Percentiles rank a stretch among this genome's conserved stretches.
Conservation (phyloP, 2,113 vertebrate species). For the Austrofundulus limnaeus region DNA sequence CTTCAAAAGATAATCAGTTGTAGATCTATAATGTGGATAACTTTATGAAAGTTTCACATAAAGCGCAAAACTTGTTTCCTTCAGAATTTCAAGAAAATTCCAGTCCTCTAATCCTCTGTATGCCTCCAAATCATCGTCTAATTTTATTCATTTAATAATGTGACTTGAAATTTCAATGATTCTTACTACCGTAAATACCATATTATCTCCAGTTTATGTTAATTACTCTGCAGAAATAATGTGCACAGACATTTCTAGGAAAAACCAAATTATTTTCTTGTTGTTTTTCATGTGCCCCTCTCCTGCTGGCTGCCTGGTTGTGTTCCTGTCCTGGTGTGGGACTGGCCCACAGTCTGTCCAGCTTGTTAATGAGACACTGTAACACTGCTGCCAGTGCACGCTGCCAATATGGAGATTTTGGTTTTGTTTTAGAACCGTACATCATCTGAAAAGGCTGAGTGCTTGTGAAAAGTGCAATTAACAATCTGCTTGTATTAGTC, state of each 20-base stretch:
- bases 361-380: conserved; percentile 31
- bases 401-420: conserved; percentile 10
- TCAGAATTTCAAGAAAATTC: neutral
- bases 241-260: conserved; percentile 10
- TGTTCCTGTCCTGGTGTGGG: conserved; percentile 9
- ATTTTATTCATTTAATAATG: conserved; percentile 28
- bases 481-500: neutral
- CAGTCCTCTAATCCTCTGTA: conserved; percentile 25
- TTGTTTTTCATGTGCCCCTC: neutral
- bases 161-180: conserved; percentile 39
- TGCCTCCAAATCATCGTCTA: conserved; percentile 40
- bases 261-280: neutral
- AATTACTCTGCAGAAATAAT: conserved; percentile 63
- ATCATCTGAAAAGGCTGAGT: conserved; percentile 29
- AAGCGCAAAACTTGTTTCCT: neutral
- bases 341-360: conserved; percentile 15
- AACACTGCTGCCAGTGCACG: neutral
- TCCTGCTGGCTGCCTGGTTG: conserved; percentile 7
- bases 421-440: conserved; percentile 23
- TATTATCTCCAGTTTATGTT: conserved; percentile 65
- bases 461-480: conserved; percentile 18
- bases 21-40: no score
- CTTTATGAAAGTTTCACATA: no score
- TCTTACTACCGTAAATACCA: conserved; percentile 52
- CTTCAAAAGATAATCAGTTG: no score